Evolutionary conservation across 2,888 invertebrate genomes (phyloP).

Genomic region (Caradrina kadenii): DNA sequence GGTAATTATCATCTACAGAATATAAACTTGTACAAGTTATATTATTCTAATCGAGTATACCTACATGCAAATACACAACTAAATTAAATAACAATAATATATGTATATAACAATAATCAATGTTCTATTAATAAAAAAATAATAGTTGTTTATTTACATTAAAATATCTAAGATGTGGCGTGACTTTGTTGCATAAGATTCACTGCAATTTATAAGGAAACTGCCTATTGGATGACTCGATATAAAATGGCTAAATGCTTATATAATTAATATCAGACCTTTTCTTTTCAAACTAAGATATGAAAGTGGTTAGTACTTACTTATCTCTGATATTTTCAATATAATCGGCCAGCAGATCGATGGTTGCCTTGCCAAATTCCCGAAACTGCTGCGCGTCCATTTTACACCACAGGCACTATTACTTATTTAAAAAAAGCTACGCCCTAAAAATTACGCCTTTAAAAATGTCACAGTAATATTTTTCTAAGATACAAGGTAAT

Average conservation of each 20-base stretch:
- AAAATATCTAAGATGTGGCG: too few relatives aligned
- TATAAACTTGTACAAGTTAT: too few relatives aligned
- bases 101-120: too few relatives aligned
- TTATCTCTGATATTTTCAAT: slow-evolving; percentile 95
- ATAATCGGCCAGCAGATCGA: slow-evolving; percentile 98
- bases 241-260: not conserved
- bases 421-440: slow-evolving; percentile 45
- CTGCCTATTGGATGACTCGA: not conserved
- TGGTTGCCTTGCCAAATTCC: slow-evolving; percentile 95
- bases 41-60: too few relatives aligned
- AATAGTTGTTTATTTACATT: too few relatives aligned
- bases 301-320: slow-evolving; percentile 83
- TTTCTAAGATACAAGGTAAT: not conserved
- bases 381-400: slow-evolving; percentile 95
- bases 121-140: too few relatives aligned
- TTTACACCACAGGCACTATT: slow-evolving; percentile 67
- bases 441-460: slow-evolving; percentile 34
- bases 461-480: not conserved
- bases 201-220: not conserved
- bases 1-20: too few relatives aligned
- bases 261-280: slow-evolving; percentile 1
- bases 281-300: not conserved
- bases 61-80: too few relatives aligned
- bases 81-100: too few relatives aligned
- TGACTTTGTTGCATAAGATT: too few relatives aligned